phyloP scores from a whole-genome alignment of 2,888 invertebrate genomes.

The Elgonia sp. region DNA sequence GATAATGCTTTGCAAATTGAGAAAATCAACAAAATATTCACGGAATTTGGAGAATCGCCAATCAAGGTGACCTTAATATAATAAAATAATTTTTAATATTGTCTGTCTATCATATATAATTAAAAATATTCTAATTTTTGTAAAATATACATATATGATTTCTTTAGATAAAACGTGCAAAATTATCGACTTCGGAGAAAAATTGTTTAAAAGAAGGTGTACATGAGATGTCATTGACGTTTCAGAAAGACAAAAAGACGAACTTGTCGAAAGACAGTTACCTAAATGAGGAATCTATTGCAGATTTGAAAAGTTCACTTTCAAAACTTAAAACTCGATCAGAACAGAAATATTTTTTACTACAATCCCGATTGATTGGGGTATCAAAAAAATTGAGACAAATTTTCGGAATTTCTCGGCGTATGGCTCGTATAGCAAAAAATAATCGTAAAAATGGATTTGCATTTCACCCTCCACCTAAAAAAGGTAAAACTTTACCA shows the following conservation, averaged over 20 bases:
- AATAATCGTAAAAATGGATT: constrained; percentile 41
- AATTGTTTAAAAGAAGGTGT: neutral
- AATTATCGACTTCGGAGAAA: neutral
- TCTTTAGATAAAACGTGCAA: no score
- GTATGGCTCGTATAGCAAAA: constrained; percentile 16
- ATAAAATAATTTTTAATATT: no score
- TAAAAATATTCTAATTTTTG: no score
- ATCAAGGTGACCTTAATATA: no score
- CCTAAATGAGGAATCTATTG: neutral
- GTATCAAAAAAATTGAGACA: constrained; percentile 29
- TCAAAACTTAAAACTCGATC: neutral
- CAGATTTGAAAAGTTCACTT: constrained; percentile 8
- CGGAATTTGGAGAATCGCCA: constrained; percentile 1
- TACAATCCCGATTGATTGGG: constrained; percentile 25
- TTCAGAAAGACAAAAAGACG: neutral
- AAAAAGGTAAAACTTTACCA: constrained; percentile 28
- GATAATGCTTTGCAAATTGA: constrained; percentile 9
- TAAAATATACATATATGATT: no score
- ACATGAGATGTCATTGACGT: no score
- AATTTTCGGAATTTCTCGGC: constrained; percentile 1
- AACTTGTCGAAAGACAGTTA: constrained; percentile 7
- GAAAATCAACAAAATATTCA: neutral
- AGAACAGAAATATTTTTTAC: constrained; percentile 16
- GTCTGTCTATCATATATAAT: no score
- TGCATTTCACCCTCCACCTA: constrained; percentile 13